phyloP scores from a whole-genome alignment of 2,797 vertebrate genomes.

The Synaphobranchus kaupii region DNA sequence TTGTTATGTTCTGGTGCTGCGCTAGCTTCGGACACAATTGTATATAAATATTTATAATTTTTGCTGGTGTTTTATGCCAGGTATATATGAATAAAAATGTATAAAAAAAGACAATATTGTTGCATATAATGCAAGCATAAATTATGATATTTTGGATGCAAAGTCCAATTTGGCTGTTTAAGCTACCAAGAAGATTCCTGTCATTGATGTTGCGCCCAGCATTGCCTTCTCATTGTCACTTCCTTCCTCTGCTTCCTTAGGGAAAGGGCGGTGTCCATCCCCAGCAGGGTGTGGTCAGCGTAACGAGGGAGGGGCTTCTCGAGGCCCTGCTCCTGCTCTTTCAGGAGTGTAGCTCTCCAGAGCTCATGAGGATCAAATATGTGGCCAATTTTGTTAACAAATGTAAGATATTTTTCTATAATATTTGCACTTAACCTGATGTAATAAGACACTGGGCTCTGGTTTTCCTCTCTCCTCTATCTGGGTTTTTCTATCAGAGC shows the following conservation, averaged over 20 bases:
- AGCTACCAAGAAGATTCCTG: background rate
- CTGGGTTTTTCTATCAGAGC: background rate
- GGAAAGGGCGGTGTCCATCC: slow-evolving; percentile 74
- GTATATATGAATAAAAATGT: background rate
- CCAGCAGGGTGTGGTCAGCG: slow-evolving; percentile 74
- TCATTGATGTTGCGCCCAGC: background rate
- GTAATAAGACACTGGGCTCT: background rate
- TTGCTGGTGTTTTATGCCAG: background rate
- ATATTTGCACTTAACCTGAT: background rate
- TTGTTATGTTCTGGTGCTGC: background rate
- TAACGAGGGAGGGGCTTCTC: slow-evolving; percentile 89
- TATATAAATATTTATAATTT: background rate
- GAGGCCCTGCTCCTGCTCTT: slow-evolving; percentile 89
- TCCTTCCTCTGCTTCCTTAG: slow-evolving; percentile 51
- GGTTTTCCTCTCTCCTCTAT: background rate
- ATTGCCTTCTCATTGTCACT: background rate
- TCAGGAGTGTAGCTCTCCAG: slow-evolving; percentile 86
- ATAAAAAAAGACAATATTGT: background rate
- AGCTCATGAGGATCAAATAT: slow-evolving; percentile 87
- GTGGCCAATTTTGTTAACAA: slow-evolving; percentile 90
- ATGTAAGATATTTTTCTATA: slow-evolving; percentile 74
- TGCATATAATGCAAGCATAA: background rate
- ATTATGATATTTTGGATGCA: background rate
- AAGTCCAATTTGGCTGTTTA: background rate
- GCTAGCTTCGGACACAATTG: background rate